Evolutionary conservation across 2,113 vertebrate genomes (phyloP), one percentile per base, ranked within the genome.

Genomic region (Holacanthus passer): DNA sequence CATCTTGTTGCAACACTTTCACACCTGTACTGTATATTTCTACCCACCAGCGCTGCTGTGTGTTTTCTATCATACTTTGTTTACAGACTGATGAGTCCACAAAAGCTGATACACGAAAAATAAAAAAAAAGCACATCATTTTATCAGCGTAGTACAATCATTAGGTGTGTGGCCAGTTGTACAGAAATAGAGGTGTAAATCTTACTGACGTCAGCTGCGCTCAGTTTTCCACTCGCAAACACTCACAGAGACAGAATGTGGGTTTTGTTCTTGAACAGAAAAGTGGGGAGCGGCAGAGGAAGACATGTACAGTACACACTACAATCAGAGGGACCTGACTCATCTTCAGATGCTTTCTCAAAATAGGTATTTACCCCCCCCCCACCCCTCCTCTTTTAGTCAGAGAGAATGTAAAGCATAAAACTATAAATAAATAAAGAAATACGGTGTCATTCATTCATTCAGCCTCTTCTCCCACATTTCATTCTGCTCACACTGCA

Each of bases 141-240:
- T 56, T 9, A 16, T 79, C 58, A 43, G 20, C 70, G 24, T 31
- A 76, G 27, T 53, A 53, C 10, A 53, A 4, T 35, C 60, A 55
- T 73, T 50, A 64, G 12, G 2, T n/a, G 1, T 59, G 37, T 27
- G 31, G 52, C 58, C 29, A 76, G 39, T 7, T 55, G 73, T 47
- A 66, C 71, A 75, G 74, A 78, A 87, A 90, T 89, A 89, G 82
- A 87, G 73, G 80, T 72, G 83, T 53, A 78, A 87, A 67, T 70
- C 55, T 67, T 56, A 74, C 22, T 88, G 89, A 91, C 82, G 91
- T 90, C 82, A 89, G 24, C 24, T 0, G 6, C 4, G 41, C 53
- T 78, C 77, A 48, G 58, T 35, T 73, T 62, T 67, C 27, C 31
- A 39, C 74, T 41, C 2, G 22, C 66, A 69, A 77, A 75, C 20